These are phyloP conservation scores for Ophioderma brevispina DNA, from an alignment of 35 echinoderm and acorn worm species.

Conservation along the genomic window DNA sequence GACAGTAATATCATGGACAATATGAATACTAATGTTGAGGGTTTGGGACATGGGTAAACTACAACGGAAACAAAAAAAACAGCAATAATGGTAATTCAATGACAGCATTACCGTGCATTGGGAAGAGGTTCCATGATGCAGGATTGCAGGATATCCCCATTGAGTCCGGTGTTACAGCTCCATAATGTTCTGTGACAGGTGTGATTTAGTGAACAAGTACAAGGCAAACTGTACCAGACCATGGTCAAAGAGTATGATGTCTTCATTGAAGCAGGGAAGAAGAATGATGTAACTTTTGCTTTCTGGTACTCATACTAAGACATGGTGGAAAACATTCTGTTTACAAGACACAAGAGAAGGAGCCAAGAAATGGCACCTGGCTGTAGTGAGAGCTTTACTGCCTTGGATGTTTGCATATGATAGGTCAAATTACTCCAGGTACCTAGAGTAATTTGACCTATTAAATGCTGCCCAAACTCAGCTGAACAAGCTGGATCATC, in stretches of 20 bases:
- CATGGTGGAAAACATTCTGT: constrained; percentile 50
- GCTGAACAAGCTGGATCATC: no score
- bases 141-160: constrained; percentile 31
- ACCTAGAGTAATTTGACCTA: no score
- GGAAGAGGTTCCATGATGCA: constrained; percentile 42
- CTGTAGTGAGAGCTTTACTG: constrained; percentile 26
- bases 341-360: constrained; percentile 60
- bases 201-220: background rate
- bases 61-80: no score
- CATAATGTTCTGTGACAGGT: constrained; percentile 1
- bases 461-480: no score
- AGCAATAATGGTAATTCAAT: no score
- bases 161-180: constrained; percentile 11
- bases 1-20: no score
- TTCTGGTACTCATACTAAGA: constrained; percentile 57
- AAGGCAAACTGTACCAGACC: constrained; percentile 5
- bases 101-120: constrained; percentile 23
- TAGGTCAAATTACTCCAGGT: constrained; percentile 54
- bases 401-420: constrained; percentile 72
- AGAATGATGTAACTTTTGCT: constrained; percentile 29
- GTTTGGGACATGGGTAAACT: no score
- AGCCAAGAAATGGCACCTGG: constrained; percentile 58
- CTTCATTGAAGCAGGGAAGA: constrained; percentile 12
- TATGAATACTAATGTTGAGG: no score
- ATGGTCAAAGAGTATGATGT: constrained; percentile 22